phyloP scores from a whole-genome alignment of 2,888 invertebrate genomes.

The Epistrophe grossulariae region DNA sequence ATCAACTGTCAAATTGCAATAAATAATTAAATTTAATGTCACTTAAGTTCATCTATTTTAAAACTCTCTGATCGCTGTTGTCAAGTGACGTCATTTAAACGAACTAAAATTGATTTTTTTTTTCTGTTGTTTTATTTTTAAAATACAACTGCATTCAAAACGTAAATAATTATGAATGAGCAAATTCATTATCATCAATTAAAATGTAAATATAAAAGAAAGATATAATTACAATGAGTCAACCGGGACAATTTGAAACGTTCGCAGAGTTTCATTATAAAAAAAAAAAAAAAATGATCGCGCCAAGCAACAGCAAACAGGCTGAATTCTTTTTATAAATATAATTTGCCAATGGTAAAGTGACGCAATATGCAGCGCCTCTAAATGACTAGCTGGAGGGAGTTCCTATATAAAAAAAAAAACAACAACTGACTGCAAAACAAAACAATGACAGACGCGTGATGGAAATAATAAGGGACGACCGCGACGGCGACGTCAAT shows the following conservation, averaged over 20 bases:
- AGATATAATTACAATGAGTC: conserved; percentile 20
- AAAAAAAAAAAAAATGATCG: conserved; percentile 19
- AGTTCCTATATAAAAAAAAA: conserved; percentile 8
- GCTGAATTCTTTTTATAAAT: background rate
- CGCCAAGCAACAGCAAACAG: conserved; percentile 24
- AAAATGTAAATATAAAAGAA: conserved; percentile 14
- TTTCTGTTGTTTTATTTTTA: background rate
- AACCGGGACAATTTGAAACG: background rate
- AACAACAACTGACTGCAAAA: background rate
- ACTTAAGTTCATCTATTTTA: conserved; percentile 3
- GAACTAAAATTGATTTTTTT: background rate
- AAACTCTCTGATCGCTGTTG: background rate
- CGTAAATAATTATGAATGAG: conserved; percentile 41
- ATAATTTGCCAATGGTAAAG: background rate
- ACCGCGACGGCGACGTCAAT: conserved; percentile 1
- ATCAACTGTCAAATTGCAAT: background rate
- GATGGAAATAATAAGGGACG: conserved; percentile 20
- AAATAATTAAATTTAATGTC: conserved; percentile 4
- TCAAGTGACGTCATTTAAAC: conserved; percentile 7
- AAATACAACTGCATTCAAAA: conserved; percentile 10
- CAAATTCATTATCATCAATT: conserved; percentile 35
- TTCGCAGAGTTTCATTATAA: background rate
- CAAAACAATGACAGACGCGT: conserved; percentile 2
- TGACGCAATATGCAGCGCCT: conserved; percentile 31
- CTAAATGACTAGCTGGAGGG: background rate